These are phyloP conservation scores for Poecile atricapillus DNA, from an alignment of 2,113 vertebrate genomes.

Conservation along the genomic window DNA sequence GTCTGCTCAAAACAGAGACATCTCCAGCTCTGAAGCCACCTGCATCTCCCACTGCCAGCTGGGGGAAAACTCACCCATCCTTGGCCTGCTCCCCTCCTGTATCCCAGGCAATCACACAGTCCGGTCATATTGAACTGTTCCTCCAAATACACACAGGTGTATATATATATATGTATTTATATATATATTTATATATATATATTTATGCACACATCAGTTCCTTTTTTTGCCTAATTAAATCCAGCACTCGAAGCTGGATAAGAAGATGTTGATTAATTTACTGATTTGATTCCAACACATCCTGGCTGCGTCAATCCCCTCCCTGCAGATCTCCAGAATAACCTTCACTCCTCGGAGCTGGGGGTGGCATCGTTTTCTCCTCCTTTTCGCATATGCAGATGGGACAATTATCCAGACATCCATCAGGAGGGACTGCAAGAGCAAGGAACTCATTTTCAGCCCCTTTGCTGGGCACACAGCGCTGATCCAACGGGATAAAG, in stretches of 20 bases:
- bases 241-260: background rate
- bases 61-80: background rate
- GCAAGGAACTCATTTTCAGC: background rate
- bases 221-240: background rate
- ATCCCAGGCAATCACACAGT: background rate
- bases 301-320: conserved; percentile 8
- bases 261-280: conserved; percentile 39
- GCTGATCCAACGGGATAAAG: background rate
- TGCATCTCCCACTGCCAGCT: background rate
- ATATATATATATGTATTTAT: fast-evolving
- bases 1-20: background rate
- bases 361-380: background rate
- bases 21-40: background rate
- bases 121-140: background rate
- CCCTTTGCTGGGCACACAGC: background rate
- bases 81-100: background rate
- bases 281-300: conserved; percentile 27
- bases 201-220: background rate
- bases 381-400: background rate
- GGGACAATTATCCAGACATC: conserved; percentile 12
- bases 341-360: background rate
- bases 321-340: conserved; percentile 27
- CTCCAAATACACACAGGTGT: background rate
- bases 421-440: background rate
- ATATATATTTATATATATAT: background rate